Evolutionary conservation across 1,140 invertebrate species (phyloP).

Genomic region (Zaprionus ghesquierei): DNA sequence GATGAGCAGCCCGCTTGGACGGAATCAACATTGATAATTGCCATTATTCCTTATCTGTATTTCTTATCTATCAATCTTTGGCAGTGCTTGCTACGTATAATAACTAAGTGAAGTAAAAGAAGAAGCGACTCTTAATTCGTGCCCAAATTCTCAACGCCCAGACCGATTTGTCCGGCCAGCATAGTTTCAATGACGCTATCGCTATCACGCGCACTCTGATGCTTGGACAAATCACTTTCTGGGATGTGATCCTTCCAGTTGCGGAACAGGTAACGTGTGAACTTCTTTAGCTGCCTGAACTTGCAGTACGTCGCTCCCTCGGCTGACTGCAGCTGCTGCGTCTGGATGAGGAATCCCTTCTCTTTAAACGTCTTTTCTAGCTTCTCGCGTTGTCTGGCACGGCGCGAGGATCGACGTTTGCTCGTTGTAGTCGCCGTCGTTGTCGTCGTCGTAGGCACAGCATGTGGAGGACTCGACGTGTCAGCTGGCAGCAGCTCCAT

Average conservation of each 20-base stretch:
- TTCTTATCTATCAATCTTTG: constrained; percentile 64
- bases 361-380: constrained; percentile 96
- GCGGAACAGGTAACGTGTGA: constrained; percentile 94
- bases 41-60: not conserved
- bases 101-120: not conserved
- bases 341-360: constrained; percentile 95
- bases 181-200: constrained; percentile 41
- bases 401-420: constrained; percentile 89
- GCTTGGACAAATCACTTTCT: constrained; percentile 85
- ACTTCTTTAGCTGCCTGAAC: constrained; percentile 94
- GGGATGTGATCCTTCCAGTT: constrained; percentile 97
- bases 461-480: not conserved
- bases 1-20: constrained; percentile 59
- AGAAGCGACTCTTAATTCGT: constrained; percentile 4
- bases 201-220: constrained; percentile 14
- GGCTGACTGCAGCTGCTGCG: constrained; percentile 94
- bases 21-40: constrained; percentile 59
- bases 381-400: constrained; percentile 92
- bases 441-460: constrained; percentile 73
- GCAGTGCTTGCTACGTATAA: constrained; percentile 54
- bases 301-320: constrained; percentile 97
- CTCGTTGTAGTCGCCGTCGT: not conserved
- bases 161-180: constrained; percentile 16
- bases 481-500: not conserved
- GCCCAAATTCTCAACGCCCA: constrained; percentile 13